These are phyloP conservation scores for Rostratula benghalensis DNA, from an alignment of 2,113 vertebrate species.

Conservation along the genomic window DNA sequence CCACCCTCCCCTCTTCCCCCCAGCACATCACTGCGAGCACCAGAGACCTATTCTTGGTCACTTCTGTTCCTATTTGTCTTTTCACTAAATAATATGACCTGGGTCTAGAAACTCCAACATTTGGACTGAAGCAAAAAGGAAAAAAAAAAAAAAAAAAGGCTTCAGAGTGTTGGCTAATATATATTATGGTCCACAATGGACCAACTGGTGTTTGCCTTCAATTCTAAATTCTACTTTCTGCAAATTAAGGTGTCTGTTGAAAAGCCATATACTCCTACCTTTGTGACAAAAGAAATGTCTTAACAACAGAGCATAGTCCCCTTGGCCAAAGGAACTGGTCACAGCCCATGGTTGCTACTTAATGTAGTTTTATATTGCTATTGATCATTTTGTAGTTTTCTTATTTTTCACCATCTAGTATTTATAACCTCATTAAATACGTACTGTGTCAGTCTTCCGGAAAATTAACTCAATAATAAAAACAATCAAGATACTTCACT, in stretches of 20 bases:
- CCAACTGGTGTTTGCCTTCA: not conserved
- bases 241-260: not conserved
- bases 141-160: not conserved
- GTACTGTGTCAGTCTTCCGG: not conserved
- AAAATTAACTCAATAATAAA: not conserved
- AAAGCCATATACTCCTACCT: not conserved
- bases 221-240: not conserved
- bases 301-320: not conserved
- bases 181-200: not conserved
- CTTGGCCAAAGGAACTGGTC: not conserved
- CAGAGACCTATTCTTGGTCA: not conserved
- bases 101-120: not conserved
- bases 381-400: not conserved
- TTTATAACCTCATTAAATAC: not conserved
- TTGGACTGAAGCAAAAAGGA: not conserved
- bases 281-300: not conserved
- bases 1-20: fast-evolving
- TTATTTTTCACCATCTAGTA: not conserved
- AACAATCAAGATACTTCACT: not conserved
- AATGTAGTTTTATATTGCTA: not conserved
- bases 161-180: not conserved
- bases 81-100: not conserved
- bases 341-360: not conserved
- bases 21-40: not conserved
- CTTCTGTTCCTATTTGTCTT: not conserved